Base-by-base conservation (phyloP, 2,113 vertebrate genomes). In the Myxocyprinus asiaticus region DNA sequence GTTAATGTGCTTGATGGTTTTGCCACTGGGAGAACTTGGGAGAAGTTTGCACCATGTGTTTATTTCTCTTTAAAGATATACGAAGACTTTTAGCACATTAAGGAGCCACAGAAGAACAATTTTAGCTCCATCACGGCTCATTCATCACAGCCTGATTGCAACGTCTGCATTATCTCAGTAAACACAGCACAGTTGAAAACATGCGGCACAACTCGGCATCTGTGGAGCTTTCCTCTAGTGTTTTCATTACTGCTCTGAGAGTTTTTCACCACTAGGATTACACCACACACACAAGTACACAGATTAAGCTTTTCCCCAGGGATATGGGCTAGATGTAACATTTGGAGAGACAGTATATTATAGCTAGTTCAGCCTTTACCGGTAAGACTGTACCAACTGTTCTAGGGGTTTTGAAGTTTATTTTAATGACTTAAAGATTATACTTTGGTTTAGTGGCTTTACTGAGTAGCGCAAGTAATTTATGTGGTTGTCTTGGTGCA, bases 81-180 rank as follows among this genome's bases (percentile, higher is more conserved):
- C 43, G 74, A 85, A 86, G 87, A 87, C 85, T 87, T n/a, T 63
- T 82, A 85, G 84, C 82, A 81, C 85, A 89, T 89, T 90, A 79
- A 77, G 80, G 87, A 89, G 82, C 88, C 88, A 90, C 88, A 74
- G 78, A 85, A 87, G 88, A 89, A 87, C 90, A 92, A 92, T 93
- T 91, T 89, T 85, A 68, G 75, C 78, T 78, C 88, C 88, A 90
- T 91, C 90, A 85, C 83, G 78, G 84, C 86, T 88, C 90, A 89
- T 92, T 89, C 90, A 90, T 91, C 91, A 92, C 76, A 47, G 81
- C 76, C 86, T 85, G 90, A 90, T 90, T 88, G 88, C 85, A 72
- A 79, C 87, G 87, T 89, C 75, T 77, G 85, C 11, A 86, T 90
- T 91, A 87, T 88, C 88, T 89, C 50, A 42, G 82, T 82, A 77